Base-by-base conservation (phyloP, 2,797 vertebrate genomes). In the Acanthurus lineatus region DNA sequence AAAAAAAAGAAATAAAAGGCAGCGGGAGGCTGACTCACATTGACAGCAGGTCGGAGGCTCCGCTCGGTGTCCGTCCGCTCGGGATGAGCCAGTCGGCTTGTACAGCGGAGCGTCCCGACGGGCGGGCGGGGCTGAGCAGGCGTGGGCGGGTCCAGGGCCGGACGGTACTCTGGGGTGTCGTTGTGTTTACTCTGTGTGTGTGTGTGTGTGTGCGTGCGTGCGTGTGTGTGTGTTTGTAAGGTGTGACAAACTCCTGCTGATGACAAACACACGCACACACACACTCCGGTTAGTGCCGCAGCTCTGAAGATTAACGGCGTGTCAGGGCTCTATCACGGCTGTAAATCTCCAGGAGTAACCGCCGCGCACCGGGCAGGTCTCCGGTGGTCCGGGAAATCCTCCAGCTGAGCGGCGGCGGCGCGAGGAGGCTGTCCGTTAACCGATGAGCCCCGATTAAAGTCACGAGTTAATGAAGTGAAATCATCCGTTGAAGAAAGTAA, bases 21-120 rank as follows among this genome's bases (percentile, higher is more conserved):
- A 38, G 28, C 32, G 17, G 53, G 9, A 51, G 28, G 38, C 3
- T 15, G 19, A 86, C 88, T 89, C 70, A 89, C 88, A 89, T 89
- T 2, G 19, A 1, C 64, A 51, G 71, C 60, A 32, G 84, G 56
- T 78, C 25, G 3, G 14, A 1, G 19, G 25, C 15, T 45, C 16
- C 42, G 56, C 12, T n/a, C 56, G 35, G 54, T 49, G 52, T 51
- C 40, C 3, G 54, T 56, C 59, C 38, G 60, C 32, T 42, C 51
- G 0, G 16, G 40, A 17, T 4, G 17, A 16, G 6, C 6, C 47
- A 7, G 3, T 25, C 53, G 53, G 19, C 4, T 3, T 57, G 4
- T 11, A 16, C 49, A 11, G 60, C 67, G 1, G 48, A 9, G 28
- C 3, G 62, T 68, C 62, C 51, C 49, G 19, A 16, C 3, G 25